Evolutionary conservation across 2,888 invertebrate genomes (phyloP).

Genomic region (Bellardia pandia): DNA sequence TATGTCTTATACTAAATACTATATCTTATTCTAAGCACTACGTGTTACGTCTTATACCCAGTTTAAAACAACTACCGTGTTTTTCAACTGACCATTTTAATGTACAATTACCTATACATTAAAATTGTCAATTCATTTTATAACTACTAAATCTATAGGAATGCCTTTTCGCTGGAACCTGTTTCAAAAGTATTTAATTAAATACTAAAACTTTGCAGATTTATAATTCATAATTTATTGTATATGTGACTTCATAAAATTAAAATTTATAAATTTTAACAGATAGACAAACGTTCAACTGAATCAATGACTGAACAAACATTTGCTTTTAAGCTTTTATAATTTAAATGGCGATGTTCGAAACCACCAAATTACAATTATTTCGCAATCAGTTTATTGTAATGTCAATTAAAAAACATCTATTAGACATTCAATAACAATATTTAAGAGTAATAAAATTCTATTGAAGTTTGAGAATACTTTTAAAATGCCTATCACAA

Average conservation of each 20-base stretch:
- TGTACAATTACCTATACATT: not conserved
- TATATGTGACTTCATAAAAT: constrained; percentile 6
- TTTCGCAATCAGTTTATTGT: constrained; percentile 12
- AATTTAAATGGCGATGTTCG: not conserved
- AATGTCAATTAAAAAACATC: not conserved
- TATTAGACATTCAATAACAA: not conserved
- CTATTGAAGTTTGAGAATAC: not conserved
- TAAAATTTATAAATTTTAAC: constrained; percentile 4
- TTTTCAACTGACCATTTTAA: no score
- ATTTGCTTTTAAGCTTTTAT: constrained; percentile 1
- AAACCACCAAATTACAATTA: constrained; percentile 2
- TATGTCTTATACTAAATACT: no score
- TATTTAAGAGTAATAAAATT: not conserved
- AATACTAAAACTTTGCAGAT: constrained; percentile 6
- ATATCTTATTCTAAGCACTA: no score
- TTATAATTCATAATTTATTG: constrained; percentile 23
- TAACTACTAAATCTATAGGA: not conserved
- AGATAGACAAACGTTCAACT: not conserved
- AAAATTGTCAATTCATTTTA: not conserved
- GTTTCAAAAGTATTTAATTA: not conserved
- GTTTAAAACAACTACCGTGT: no score
- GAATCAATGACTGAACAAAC: not conserved
- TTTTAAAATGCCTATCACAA: not conserved
- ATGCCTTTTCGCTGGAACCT: not conserved
- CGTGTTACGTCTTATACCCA: no score